Evolutionary conservation across 1,140 invertebrate species (phyloP).

Genomic region (Diabrotica virgifera): DNA sequence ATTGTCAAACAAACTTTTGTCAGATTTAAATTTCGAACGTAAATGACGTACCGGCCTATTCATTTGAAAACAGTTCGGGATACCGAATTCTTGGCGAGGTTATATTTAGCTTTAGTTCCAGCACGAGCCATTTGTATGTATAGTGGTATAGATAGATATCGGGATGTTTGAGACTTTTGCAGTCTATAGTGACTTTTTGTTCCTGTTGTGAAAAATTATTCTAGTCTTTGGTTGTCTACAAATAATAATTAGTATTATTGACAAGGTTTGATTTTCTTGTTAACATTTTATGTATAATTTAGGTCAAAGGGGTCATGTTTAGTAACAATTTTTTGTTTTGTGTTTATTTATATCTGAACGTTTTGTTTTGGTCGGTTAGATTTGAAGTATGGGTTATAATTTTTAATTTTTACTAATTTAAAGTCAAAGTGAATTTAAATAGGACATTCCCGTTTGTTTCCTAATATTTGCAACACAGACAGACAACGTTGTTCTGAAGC

Average conservation of each 20-base stretch:
- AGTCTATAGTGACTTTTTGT: not conserved
- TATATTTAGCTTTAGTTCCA: not conserved
- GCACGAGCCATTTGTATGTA: not conserved
- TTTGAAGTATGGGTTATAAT: too few relatives aligned
- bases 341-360: not conserved
- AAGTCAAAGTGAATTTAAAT: too few relatives aligned
- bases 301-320: not conserved
- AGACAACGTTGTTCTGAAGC: too few relatives aligned
- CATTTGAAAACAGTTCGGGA: not conserved
- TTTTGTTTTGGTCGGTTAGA: too few relatives aligned
- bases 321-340: slow-evolving; percentile 3
- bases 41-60: not conserved
- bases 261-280: not conserved
- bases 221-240: not conserved
- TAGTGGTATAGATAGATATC: not conserved
- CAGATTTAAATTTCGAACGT: too few relatives aligned
- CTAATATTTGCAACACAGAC: too few relatives aligned
- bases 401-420: too few relatives aligned
- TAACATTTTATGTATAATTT: not conserved
- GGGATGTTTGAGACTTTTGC: not conserved
- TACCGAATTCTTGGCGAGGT: not conserved
- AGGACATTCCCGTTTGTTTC: too few relatives aligned
- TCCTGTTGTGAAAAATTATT: not conserved
- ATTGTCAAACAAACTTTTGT: too few relatives aligned
- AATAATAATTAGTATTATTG: not conserved